Evolutionary conservation across 1,140 invertebrate species (phyloP), one percentile per base, ranked within the genome.

Genomic region (Neotoxoptera formosana): DNA sequence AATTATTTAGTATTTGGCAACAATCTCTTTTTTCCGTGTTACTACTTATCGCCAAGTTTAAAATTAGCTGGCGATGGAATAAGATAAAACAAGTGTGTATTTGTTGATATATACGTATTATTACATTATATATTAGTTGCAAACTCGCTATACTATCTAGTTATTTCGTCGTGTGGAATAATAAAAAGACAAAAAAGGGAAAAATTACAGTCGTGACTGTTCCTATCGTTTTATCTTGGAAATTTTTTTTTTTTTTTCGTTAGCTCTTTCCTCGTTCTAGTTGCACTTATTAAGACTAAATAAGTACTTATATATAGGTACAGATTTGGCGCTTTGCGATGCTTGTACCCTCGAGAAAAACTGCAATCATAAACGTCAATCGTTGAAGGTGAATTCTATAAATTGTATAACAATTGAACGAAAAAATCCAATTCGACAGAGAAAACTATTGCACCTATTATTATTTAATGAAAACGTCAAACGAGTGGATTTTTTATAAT

Each of bases 1-100:
- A 76, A 76, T n/a, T 76, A 76, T n/a, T 76, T 76, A 76, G n/a
- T 76, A 76, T n/a, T 76, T 76, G 60, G n/a, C 60, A 7, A 76
- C 14, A n/a, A n/a, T 76, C 30, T n/a, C 30, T 76, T 76, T 60
- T 67, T 76, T 76, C n/a, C 14, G n/a, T 34, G 11, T 76, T 17
- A 76, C 60, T 76, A n/a, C 60, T n/a, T 4, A 17, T 67, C 60
- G 30, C n/a, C 60, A 76, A 76, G n/a, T 76, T n/a, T 76, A n/a
- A 76, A 76, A 76, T 76, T 76, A 76, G 30, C 60, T 76, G n/a
- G 30, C 30, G 60, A 14, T 67, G 14, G 60, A 34, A n/a, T 76
- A 20, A 76, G 60, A 76, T n/a, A 76, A 76, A 34, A 76, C 4
- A n/a, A 76, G 14, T 34, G 17, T n/a, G n/a, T 6, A 76, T 34